phyloP scores from a whole-genome alignment of 2,797 vertebrate genomes.

The Poecile montanus region DNA sequence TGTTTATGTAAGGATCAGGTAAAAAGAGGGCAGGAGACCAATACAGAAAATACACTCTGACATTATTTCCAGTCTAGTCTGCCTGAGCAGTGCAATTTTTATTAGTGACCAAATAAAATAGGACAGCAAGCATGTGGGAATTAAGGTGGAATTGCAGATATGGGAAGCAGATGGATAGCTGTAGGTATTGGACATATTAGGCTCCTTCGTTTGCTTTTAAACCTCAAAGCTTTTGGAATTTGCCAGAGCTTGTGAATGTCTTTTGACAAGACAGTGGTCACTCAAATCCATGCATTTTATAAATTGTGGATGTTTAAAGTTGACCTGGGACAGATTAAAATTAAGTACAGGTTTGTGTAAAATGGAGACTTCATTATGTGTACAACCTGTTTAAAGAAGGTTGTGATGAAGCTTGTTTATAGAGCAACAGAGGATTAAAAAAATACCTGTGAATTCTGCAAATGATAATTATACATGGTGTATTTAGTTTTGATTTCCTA shows the following conservation, averaged over 20 bases:
- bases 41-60: neutral
- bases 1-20: neutral
- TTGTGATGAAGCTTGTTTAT: neutral
- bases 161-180: neutral
- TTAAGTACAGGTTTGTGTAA: neutral
- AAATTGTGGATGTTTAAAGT: neutral
- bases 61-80: neutral
- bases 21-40: constrained; percentile 32
- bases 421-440: neutral
- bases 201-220: neutral
- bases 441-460: neutral
- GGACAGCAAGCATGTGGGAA: neutral
- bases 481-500: neutral
- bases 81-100: neutral
- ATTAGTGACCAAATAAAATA: neutral
- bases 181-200: neutral
- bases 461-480: neutral
- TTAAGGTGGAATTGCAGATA: neutral
- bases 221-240: neutral
- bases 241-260: neutral
- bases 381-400: neutral
- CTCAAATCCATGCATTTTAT: neutral
- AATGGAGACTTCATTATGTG: neutral
- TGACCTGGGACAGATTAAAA: neutral
- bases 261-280: neutral